Base-by-base conservation (phyloP, 2,113 vertebrate species). In the Arizona elegans region DNA sequence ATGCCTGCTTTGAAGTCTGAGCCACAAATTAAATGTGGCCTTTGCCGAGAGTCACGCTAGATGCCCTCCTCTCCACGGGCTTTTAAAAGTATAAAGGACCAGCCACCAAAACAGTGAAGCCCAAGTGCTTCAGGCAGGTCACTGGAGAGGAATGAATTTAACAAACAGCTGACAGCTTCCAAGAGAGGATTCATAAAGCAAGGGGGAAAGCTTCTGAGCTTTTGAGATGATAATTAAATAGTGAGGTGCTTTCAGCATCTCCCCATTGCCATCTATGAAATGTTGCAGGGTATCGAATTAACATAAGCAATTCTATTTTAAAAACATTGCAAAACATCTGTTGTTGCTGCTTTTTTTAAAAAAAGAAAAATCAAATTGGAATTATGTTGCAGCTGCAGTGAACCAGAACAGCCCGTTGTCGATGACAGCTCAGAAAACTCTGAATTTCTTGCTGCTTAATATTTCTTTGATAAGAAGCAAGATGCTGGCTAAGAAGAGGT, bases 251-350 rank as follows among this genome's bases (percentile, higher is more conserved):
- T 43, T 43, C 55, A 43, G 10, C 1, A 1, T 17, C 56, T 62
- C 21, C 21, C 12, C 12, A 0, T 47, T 89, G 47, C 8, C 70
- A 52, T 90, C 56, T 50, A 43, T 26, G 56, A 29, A 62, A 50
- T 17, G 38, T 43, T 62, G 53, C 38, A 50, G 3, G 59, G 4
- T 53, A 53, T 81, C 23, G 13, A 55, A 21, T 50, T 58, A 50
- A 5, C 6, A 33, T 21, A 50, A 29, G 59, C 17, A 19, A n/a
- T 89, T 89, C 55, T 33, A 38, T 88, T 90, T 70, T 58, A 93
- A 54, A 90, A 26, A 26, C 91, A 58, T 88, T 23, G 50, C 52
- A 95, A 94, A 33, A 12, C 65, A 5, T 90, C 70, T 59, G 90
- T 91, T 15, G 65, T 81, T 88, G 29, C 7, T 58, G 8, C 59